Evolutionary conservation across 1,140 invertebrate species (phyloP).

Genomic region (Euglossa dilemma): DNA sequence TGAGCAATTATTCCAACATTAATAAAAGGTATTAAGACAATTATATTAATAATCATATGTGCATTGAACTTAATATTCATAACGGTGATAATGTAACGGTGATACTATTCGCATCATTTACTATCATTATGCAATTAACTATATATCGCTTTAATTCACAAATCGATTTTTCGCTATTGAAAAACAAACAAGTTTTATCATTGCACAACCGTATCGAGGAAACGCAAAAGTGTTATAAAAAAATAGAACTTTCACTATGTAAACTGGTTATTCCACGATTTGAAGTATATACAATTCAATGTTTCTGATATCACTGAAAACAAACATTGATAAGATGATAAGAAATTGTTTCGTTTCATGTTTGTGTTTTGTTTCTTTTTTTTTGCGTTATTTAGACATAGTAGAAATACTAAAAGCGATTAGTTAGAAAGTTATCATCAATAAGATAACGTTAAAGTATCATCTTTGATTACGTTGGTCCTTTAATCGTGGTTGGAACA

Average conservation of each 20-base stretch:
- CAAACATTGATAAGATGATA: no score
- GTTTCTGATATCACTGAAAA: not conserved
- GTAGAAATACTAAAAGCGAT: no score
- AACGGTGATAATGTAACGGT: not conserved
- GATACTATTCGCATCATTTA: not conserved
- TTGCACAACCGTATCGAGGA: not conserved
- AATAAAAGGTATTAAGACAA: not conserved
- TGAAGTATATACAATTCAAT: not conserved
- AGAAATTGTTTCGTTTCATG: no score
- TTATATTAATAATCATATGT: not conserved
- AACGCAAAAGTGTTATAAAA: not conserved
- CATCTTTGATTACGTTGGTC: not conserved
- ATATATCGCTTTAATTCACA: not conserved
- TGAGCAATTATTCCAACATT: not conserved
- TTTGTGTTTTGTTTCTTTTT: no score
- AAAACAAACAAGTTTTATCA: not conserved
- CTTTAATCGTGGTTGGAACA: not conserved
- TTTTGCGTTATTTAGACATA: no score
- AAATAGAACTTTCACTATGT: not conserved
- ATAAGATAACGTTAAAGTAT: not conserved
- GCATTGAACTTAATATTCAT: not conserved
- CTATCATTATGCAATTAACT: not conserved
- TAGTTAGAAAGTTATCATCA: no score
- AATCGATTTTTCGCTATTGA: not conserved
- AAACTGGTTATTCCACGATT: not conserved